Percentiles rank a stretch among this genome's conserved stretches.
Conservation (phyloP, 2,888 invertebrate genomes). For the Chrysolina haemoptera region DNA sequence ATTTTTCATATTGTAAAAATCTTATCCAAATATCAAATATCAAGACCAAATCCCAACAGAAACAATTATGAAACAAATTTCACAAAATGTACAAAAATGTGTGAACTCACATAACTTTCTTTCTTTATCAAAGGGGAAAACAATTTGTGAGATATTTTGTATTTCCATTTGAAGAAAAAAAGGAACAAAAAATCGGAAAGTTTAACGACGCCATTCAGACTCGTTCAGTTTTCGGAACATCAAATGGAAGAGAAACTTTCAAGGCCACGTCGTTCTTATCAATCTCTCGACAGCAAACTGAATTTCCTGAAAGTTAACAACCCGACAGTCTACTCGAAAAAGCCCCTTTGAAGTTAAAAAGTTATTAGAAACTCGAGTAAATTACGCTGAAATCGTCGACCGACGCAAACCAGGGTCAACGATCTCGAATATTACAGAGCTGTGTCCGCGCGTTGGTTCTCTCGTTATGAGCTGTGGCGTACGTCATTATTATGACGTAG, state of each 20-base stretch:
- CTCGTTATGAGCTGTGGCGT: not conserved
- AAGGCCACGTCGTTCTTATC: slow-evolving; percentile 21
- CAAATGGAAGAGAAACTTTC: slow-evolving; percentile 12
- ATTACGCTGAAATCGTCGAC: slow-evolving; percentile 30
- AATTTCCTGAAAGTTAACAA: not conserved
- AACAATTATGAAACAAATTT: no score
- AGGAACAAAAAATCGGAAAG: not conserved
- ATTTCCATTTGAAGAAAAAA: not conserved
- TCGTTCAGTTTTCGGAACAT: slow-evolving; percentile 5
- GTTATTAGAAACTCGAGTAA: slow-evolving; percentile 36
- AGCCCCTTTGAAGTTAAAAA: slow-evolving; percentile 31
- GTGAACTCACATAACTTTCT: no score
- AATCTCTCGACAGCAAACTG: not conserved
- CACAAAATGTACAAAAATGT: no score
- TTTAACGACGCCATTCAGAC: not conserved
- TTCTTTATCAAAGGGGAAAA: no score
- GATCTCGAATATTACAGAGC: slow-evolving; percentile 42
- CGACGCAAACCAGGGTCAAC: slow-evolving; percentile 45
- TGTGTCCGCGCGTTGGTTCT: slow-evolving; percentile 11
- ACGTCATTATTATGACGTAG: not conserved
- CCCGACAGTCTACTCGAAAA: slow-evolving; percentile 2
- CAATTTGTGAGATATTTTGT: no score
- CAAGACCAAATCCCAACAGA: no score
- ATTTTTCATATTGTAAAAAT: no score
- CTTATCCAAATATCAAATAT: no score